A percentile compares a stretch with the other conserved stretches of the same genome.
Conservation (phyloP, 2,888 invertebrate genomes). For the Fragum fragum region DNA sequence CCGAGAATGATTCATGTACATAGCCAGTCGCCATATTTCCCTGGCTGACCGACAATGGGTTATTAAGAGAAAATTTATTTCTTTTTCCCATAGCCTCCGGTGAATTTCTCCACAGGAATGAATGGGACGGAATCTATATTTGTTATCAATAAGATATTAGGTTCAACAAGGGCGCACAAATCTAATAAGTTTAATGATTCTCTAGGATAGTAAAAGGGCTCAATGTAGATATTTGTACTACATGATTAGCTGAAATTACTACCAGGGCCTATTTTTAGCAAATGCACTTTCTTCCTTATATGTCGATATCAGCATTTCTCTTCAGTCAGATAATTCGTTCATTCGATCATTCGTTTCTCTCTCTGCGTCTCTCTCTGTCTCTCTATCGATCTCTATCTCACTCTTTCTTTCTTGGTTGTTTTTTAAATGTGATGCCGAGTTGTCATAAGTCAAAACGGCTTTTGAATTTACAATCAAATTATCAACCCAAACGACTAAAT, state of each 20-base stretch:
- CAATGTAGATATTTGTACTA: neutral
- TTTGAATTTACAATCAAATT: no score
- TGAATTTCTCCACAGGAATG: constrained; percentile 11
- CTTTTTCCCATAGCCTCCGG: constrained; percentile 2
- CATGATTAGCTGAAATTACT: neutral
- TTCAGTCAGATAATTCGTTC: no score
- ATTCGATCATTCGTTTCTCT: no score
- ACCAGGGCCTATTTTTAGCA: neutral
- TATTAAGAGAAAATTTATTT: constrained; percentile 13
- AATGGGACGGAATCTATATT: constrained; percentile 4
- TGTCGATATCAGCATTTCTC: no score
- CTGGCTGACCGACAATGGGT: constrained; percentile 1
- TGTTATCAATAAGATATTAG: constrained; percentile 19
- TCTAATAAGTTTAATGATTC: constrained; percentile 24
- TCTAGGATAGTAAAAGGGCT: neutral
- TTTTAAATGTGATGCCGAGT: no score
- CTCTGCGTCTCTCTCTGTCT: no score
- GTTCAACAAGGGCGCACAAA: constrained; percentile 18
- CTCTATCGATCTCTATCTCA: no score
- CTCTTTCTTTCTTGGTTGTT: neutral
- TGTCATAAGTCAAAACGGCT: no score
- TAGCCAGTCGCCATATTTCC: neutral
- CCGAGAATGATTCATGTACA: constrained; percentile 7
- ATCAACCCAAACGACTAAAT: no score
- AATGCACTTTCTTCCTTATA: neutral